A percentile compares a stretch with the other conserved stretches of the same genome.
Conservation (phyloP, 2,797 vertebrate species). For the Platalea minor region DNA sequence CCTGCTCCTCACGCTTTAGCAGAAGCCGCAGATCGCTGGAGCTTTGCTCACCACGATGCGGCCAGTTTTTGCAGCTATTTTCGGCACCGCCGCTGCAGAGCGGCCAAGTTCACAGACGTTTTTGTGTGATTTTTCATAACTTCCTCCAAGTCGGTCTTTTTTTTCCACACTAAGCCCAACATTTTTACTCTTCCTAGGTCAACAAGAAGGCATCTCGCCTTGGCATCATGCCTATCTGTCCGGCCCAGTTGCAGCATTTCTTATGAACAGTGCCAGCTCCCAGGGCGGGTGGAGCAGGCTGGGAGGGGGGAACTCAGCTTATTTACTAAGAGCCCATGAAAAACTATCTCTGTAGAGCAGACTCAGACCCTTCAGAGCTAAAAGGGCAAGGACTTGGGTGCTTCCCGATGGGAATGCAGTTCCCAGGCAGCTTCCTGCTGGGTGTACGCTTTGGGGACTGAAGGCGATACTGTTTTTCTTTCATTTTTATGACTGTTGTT, state of each 20-base stretch:
- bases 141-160: not conserved
- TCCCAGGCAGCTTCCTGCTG: not conserved
- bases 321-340: not conserved
- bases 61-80: not conserved
- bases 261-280: not conserved
- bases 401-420: not conserved
- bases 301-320: rapidly evolving
- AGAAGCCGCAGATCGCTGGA: not conserved
- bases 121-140: not conserved
- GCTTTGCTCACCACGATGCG: not conserved
- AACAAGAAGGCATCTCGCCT: not conserved
- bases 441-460: not conserved
- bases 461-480: not conserved
- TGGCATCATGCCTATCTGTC: not conserved
- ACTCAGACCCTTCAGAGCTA: not conserved
- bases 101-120: not conserved
- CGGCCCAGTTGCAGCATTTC: not conserved
- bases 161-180: not conserved
- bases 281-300: rapidly evolving
- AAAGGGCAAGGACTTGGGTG: not conserved
- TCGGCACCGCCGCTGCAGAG: not conserved
- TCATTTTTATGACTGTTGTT: not conserved
- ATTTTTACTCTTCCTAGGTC: not conserved
- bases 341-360: not conserved
- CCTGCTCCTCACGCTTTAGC: not conserved